Base-by-base conservation (phyloP, 1,140 invertebrate species). In the Anoplophora glabripennis region DNA sequence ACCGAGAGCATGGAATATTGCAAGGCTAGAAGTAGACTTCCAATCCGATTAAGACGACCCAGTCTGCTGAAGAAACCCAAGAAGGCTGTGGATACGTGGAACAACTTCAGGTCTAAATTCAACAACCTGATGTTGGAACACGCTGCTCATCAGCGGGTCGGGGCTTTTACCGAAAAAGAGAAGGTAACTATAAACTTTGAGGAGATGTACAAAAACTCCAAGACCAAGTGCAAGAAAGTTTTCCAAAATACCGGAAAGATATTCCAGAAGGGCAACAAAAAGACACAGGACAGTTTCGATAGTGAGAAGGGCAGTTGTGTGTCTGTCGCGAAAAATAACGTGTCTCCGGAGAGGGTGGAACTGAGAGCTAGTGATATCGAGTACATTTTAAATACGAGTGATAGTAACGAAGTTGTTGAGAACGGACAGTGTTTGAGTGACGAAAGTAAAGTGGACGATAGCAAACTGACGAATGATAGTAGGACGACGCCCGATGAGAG, bases 211-310 rank as follows among this genome's bases (percentile, higher is more conserved):
- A 73, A 73, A 62, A 64, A 46, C 17, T 75, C 74, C 1, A 75
- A 72, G 51, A 63, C 58, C 18, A 74, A 72, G 47, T 75, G 72
- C 56, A 73, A 69, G 56, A 70, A 66, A 37, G 64, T 74, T 15
- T 61, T 74, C n/a, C 67, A 67, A 41, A 70, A 59, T 12, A 73
- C 71, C n/a, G 68, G 70, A n/a, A 73, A 66, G 61, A 68, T 75
- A 3, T 72, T 74, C 44, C 18, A 62, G 7, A 38, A 51, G 36
- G 61, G 53, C 45, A 65, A 59, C 51, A 63, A 40, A 12, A 48
- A 45, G 38, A 55, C 45, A 58, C 38, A 51, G 12, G 40, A 57
- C 28, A 17, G n/a, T 15, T 44, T 17, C 3, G 12, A 38, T 4
- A 36, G 46, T 7, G 40, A 18, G 10, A 38, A 55, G 7, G 51